These are phyloP conservation scores for Pseudomugil gertrudae DNA, from an alignment of 2,797 vertebrate species.

Conservation along the genomic window DNA sequence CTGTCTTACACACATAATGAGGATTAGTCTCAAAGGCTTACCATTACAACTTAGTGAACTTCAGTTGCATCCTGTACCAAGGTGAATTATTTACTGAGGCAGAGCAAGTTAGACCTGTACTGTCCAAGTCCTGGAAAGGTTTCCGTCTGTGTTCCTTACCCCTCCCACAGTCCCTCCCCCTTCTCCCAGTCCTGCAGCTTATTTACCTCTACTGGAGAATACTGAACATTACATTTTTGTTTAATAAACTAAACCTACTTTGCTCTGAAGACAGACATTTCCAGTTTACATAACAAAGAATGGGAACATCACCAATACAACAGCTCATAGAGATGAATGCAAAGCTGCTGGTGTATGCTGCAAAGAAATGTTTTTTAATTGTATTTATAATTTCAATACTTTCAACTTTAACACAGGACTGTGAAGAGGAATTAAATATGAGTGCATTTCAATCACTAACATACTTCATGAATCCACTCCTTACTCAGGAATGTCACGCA, in stretches of 20 bases:
- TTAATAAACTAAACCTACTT: too few relatives aligned
- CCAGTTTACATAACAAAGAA: too few relatives aligned
- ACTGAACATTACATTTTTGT: background rate
- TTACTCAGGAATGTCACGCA: constrained; percentile 64
- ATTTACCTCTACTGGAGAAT: constrained; percentile 62
- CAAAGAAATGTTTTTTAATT: too few relatives aligned
- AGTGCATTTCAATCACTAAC: background rate
- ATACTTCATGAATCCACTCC: constrained; percentile 35
- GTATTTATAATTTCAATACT: background rate
- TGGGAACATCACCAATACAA: too few relatives aligned
- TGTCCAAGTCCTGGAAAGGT: background rate
- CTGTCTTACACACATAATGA: background rate
- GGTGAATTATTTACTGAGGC: constrained; percentile 6
- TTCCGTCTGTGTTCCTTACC: constrained; percentile 7
- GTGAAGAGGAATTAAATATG: too few relatives aligned
- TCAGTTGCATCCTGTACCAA: background rate
- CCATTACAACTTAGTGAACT: constrained; percentile 24
- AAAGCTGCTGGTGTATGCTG: too few relatives aligned
- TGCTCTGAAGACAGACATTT: too few relatives aligned
- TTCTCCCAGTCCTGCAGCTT: background rate
- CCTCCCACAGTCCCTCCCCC: constrained; percentile 19
- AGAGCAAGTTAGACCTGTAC: constrained; percentile 53
- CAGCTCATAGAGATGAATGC: too few relatives aligned
- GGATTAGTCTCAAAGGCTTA: constrained; percentile 38
- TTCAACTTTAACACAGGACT: background rate